A percentile compares a stretch with the other conserved stretches of the same genome.
Evolutionary conservation across 1,140 invertebrate genomes (phyloP).

Genomic region (Drosophila neocordata): DNA sequence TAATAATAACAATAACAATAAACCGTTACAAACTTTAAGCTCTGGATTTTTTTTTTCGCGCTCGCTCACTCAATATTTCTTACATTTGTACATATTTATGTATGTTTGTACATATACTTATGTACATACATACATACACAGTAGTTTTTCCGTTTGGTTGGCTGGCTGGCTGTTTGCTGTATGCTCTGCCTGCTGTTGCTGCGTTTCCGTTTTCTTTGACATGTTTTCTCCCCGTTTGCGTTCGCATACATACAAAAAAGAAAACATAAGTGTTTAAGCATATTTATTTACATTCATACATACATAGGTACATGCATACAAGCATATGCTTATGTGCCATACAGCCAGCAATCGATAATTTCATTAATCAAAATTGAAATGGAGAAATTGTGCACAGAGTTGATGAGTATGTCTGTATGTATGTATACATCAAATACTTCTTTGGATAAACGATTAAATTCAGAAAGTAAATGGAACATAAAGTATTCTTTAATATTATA

Average conservation of each 20-base stretch:
- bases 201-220: conserved; percentile 73
- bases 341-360: conserved; percentile 61
- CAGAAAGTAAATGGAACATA: no score
- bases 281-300: not conserved
- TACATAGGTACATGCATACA: conserved; percentile 11
- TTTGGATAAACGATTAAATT: not conserved
- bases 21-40: conserved; percentile 44
- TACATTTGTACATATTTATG: no score
- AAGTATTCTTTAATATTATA: no score
- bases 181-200: conserved; percentile 26
- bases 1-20: conserved; percentile 41
- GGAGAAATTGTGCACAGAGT: conserved; percentile 4
- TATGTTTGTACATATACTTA: no score
- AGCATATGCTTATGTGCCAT: not conserved
- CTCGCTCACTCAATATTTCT: not conserved
- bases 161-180: conserved; percentile 19
- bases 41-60: conserved; percentile 17
- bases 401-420: not conserved
- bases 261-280: not conserved
- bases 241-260: conserved; percentile 13
- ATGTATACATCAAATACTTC: not conserved
- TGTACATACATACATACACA: conserved; percentile 28
- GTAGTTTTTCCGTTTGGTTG: conserved; percentile 63
- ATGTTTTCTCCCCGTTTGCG: conserved; percentile 47
- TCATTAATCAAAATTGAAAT: conserved; percentile 60